Evolutionary conservation across 1,140 invertebrate genomes (phyloP).

Genomic region (Battus philenor): DNA sequence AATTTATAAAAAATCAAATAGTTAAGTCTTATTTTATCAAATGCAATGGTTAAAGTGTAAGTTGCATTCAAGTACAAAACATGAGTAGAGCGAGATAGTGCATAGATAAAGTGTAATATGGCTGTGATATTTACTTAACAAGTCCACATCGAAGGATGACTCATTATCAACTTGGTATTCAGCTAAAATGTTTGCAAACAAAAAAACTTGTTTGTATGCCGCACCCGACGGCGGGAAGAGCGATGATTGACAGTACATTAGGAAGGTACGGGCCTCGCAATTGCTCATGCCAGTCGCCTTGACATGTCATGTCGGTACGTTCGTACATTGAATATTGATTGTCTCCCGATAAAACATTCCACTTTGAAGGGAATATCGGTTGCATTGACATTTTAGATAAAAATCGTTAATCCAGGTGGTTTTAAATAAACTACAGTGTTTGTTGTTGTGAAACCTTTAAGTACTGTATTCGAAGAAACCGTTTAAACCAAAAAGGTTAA

Average conservation of each 20-base stretch:
- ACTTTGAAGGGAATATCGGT: constrained; percentile 5
- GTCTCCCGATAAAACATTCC: constrained; percentile 8
- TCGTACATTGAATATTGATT: constrained; percentile 41
- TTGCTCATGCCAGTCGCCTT: constrained; percentile 44
- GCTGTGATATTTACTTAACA: constrained; percentile 1
- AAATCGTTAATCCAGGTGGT: too few species aligned
- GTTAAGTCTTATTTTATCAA: too few species aligned
- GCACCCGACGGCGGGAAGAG: constrained; percentile 22
- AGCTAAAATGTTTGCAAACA: constrained; percentile 20
- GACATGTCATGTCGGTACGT: constrained; percentile 47
- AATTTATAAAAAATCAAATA: too few species aligned
- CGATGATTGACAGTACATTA: constrained; percentile 63
- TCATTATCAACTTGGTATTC: constrained; percentile 28
- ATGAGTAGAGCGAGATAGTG: constrained; percentile 1
- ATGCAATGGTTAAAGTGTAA: too few species aligned
- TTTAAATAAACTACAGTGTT: too few species aligned
- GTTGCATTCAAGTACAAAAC: too few species aligned
- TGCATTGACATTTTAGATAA: too few species aligned
- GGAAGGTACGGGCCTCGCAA: constrained; percentile 41
- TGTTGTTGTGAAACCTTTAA: too few species aligned
- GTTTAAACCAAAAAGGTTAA: too few species aligned
- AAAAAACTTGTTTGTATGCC: constrained; percentile 40
- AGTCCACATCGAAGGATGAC: constrained; percentile 17
- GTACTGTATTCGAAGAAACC: too few species aligned
- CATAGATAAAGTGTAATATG: background rate